Percentiles rank a stretch among this genome's conserved stretches.
phyloP scores from a whole-genome alignment of 2,797 vertebrate genomes.

The Delichon dasypus region DNA sequence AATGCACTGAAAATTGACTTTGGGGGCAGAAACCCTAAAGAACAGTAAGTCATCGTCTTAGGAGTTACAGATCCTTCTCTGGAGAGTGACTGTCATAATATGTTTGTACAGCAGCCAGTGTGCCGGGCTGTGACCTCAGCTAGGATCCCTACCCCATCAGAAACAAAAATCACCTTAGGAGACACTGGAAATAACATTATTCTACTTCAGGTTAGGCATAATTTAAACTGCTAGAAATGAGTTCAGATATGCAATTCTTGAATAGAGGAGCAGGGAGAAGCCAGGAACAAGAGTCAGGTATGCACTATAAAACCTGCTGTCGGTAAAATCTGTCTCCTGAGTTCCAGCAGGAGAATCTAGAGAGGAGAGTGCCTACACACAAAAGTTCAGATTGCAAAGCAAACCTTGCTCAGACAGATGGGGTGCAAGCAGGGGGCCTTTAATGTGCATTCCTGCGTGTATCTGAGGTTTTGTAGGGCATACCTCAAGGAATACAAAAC shows the following conservation, averaged over 20 bases:
- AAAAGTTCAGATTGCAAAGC: not conserved
- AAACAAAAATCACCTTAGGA: conserved; percentile 24
- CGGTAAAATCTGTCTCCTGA: not conserved
- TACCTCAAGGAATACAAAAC: conserved; percentile 58
- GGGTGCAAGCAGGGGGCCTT: not conserved
- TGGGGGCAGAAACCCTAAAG: not conserved
- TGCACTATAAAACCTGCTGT: not conserved
- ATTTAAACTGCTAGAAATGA: conserved; percentile 14
- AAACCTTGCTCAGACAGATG: not conserved
- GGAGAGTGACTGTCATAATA: not conserved
- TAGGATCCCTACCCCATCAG: not conserved
- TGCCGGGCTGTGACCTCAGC: not conserved
- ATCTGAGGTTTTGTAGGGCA: not conserved
- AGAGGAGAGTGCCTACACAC: not conserved
- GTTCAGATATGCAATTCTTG: conserved; percentile 1
- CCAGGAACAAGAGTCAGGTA: not conserved
- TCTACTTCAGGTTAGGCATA: conserved; percentile 9
- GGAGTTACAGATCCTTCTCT: not conserved
- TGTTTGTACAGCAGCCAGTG: not conserved
- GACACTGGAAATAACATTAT: not conserved
- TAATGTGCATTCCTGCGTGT: not conserved
- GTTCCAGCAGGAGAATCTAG: not conserved
- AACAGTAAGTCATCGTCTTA: not conserved
- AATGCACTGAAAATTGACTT: not conserved
- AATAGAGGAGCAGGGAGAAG: not conserved